Percentiles rank a stretch among this genome's conserved stretches.
These are phyloP conservation scores for Typhlomys cinereus DNA, from an alignment of 2,113 vertebrate genomes.

Conservation along the genomic window DNA sequence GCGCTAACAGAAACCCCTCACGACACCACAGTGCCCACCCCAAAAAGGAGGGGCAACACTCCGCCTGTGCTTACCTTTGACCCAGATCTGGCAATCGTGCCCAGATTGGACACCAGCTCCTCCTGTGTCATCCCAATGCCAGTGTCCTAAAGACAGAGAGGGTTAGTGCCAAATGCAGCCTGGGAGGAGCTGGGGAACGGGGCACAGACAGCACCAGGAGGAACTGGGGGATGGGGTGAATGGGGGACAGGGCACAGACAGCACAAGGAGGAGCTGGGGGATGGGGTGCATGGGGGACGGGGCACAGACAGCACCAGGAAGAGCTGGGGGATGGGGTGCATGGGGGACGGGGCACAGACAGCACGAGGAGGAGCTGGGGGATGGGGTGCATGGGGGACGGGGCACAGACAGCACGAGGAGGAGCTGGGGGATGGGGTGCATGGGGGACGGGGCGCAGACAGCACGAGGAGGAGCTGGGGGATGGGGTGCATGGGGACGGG, in stretches of 20 bases:
- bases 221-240: no score
- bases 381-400: background rate
- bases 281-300: background rate
- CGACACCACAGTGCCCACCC: background rate
- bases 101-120: slow-evolving; percentile 94
- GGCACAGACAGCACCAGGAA: background rate
- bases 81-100: slow-evolving; percentile 96
- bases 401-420: background rate
- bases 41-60: background rate
- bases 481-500: no score
- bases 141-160: slow-evolving; percentile 90
- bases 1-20: background rate
- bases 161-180: background rate
- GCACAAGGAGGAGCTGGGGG: background rate
- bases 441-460: no score
- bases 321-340: background rate
- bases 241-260: background rate
- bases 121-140: slow-evolving; percentile 96
- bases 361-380: background rate
- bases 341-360: background rate
- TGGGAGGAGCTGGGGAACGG: background rate
- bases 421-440: background rate
- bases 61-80: slow-evolving; percentile 90
- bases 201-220: accelerated
- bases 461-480: background rate